Conservation (phyloP, 2,797 vertebrate species). For the Lacerta agilis region DNA sequence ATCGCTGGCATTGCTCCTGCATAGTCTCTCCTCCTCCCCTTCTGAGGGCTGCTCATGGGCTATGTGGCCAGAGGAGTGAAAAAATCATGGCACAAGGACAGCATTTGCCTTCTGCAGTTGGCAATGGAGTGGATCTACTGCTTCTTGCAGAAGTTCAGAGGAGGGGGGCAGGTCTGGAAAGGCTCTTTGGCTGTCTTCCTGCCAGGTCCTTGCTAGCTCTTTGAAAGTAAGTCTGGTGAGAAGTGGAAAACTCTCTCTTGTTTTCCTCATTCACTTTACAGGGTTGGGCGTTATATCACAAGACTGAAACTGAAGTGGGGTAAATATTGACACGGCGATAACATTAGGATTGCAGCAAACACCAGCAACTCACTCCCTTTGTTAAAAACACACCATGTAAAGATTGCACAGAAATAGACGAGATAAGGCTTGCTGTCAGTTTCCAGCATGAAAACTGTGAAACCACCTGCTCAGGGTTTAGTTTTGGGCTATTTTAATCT, state of each 20-base stretch:
- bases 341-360: conserved; percentile 63
- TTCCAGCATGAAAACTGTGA: conserved; percentile 59
- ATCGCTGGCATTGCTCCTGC: background rate
- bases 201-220: background rate
- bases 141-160: background rate
- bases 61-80: background rate
- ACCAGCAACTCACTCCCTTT: conserved; percentile 53
- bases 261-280: conserved; percentile 22
- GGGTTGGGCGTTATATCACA: conserved; percentile 51
- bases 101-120: background rate
- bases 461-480: conserved; percentile 58
- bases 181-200: background rate
- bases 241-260: conserved; percentile 18
- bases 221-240: conserved; percentile 12
- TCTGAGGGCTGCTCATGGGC: background rate
- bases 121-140: background rate
- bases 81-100: background rate
- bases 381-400: conserved; percentile 50
- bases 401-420: conserved; percentile 60
- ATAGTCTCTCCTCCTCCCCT: background rate
- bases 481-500: conserved; percentile 40
- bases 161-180: background rate
- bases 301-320: conserved; percentile 49
- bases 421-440: conserved; percentile 44
- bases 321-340: conserved; percentile 69